Evolutionary conservation across 2,113 vertebrate genomes (phyloP).

Genomic region (Elephas maximus): DNA sequence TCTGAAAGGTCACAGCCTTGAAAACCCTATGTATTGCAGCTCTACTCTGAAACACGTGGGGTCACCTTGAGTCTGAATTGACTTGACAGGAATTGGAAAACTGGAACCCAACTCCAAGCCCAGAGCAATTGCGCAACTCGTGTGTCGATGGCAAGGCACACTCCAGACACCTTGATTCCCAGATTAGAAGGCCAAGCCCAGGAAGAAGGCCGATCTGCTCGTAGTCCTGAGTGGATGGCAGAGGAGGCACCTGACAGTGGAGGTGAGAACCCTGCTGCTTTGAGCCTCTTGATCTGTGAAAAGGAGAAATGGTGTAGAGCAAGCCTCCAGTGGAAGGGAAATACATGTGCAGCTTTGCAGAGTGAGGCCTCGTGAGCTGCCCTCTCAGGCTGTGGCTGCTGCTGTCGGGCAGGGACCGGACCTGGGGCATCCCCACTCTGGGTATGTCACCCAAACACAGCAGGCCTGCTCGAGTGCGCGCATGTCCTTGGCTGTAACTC

Average conservation of each 20-base stretch:
- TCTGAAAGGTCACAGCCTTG: neutral
- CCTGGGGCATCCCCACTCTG: neutral
- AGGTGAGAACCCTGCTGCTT: neutral
- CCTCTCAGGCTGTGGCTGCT: neutral
- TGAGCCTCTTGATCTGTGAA: neutral
- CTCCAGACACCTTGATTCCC: neutral
- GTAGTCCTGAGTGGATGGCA: fast-evolving
- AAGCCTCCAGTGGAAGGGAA: neutral
- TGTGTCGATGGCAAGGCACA: neutral
- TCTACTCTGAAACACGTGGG: neutral
- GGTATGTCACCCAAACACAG: neutral
- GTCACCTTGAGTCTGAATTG: neutral
- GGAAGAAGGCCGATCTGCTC: neutral
- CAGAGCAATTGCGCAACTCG: neutral
- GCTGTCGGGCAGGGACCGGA: neutral
- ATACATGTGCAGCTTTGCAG: neutral
- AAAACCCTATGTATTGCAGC: neutral
- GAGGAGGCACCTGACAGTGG: neutral
- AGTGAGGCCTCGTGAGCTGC: neutral
- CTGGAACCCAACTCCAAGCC: neutral
- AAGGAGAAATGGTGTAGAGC: neutral
- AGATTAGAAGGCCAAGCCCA: neutral
- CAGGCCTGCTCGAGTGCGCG: neutral
- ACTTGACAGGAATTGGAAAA: neutral
- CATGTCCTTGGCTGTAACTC: conserved; percentile 31